Evolutionary conservation across 2,888 invertebrate genomes (phyloP).

Genomic region (Machimus rusticus): DNA sequence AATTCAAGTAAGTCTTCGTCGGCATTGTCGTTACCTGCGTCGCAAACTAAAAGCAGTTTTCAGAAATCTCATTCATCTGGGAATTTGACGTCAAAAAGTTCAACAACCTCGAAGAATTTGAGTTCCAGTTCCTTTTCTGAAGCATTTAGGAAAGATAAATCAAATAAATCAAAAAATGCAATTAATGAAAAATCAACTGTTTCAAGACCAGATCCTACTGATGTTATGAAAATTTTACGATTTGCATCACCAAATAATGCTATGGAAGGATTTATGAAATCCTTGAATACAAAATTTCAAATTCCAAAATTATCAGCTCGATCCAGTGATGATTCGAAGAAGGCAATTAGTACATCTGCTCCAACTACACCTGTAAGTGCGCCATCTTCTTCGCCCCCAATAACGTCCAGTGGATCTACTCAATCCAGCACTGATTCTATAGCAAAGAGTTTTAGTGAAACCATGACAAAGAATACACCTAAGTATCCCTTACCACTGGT

Average conservation of each 20-base stretch:
- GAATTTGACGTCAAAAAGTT: conserved; percentile 55
- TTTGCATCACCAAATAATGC: conserved; percentile 68
- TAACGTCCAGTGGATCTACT: background rate
- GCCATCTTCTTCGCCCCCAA: background rate
- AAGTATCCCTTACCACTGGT: conserved; percentile 38
- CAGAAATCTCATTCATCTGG: conserved; percentile 62
- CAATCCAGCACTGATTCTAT: background rate
- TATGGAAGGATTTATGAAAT: conserved; percentile 79
- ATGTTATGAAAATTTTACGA: conserved; percentile 66
- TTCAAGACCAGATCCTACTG: conserved; percentile 51
- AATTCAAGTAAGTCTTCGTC: conserved; percentile 34
- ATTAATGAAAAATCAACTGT: background rate
- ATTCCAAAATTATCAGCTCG: conserved; percentile 81
- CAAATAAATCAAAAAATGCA: background rate
- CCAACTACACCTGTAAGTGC: background rate
- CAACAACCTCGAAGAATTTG: conserved; percentile 56
- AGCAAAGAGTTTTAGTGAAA: conserved; percentile 20
- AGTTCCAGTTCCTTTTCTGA: conserved; percentile 54
- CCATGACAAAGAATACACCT: conserved; percentile 38
- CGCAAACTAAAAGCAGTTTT: conserved; percentile 55
- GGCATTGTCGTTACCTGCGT: conserved; percentile 23
- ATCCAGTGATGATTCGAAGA: conserved; percentile 50
- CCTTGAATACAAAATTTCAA: conserved; percentile 83
- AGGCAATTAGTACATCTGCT: conserved; percentile 23
- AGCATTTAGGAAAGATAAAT: conserved; percentile 44